A percentile compares a stretch with the other conserved stretches of the same genome.
Conservation (phyloP, 1,140 invertebrate genomes). For the Dolichoris vasculosae region DNA sequence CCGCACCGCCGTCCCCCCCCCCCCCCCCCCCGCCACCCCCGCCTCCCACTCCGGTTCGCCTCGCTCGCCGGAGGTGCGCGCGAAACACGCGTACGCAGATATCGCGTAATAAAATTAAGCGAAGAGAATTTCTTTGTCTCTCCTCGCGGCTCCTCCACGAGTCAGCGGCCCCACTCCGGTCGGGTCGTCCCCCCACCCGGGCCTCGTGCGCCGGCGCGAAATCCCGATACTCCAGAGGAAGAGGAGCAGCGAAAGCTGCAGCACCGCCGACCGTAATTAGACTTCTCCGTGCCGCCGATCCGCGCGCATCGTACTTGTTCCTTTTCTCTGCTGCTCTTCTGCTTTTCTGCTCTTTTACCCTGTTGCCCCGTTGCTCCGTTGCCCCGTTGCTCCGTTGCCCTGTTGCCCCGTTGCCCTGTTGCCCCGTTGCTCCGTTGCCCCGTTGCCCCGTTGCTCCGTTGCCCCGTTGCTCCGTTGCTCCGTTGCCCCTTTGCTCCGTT, state of each 20-base stretch:
- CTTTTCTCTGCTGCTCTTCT: not conserved
- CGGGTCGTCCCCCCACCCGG: slow-evolving; percentile 14
- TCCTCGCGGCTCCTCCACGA: slow-evolving; percentile 25
- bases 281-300: slow-evolving; percentile 54
- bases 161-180: slow-evolving; percentile 5
- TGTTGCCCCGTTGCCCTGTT: not conserved
- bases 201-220: slow-evolving; percentile 38
- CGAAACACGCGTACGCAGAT: slow-evolving; percentile 10
- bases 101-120: slow-evolving; percentile 48
- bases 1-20: not conserved
- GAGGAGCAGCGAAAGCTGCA: slow-evolving; percentile 48
- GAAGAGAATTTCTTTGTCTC: slow-evolving; percentile 42
- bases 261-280: slow-evolving; percentile 58
- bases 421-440: not conserved
- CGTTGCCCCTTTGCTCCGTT: not conserved
- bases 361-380: not conserved
- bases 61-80: slow-evolving; percentile 7
- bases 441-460: slow-evolving; percentile 45
- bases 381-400: not conserved
- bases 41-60: not conserved
- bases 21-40: not conserved
- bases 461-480: slow-evolving; percentile 44
- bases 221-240: slow-evolving; percentile 30
- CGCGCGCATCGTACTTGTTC: slow-evolving; percentile 29
- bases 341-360: not conserved